A percentile compares a stretch with the other conserved stretches of the same genome.
Conservation (phyloP, 2,113 vertebrate genomes). For the Corythornis cristatus region DNA sequence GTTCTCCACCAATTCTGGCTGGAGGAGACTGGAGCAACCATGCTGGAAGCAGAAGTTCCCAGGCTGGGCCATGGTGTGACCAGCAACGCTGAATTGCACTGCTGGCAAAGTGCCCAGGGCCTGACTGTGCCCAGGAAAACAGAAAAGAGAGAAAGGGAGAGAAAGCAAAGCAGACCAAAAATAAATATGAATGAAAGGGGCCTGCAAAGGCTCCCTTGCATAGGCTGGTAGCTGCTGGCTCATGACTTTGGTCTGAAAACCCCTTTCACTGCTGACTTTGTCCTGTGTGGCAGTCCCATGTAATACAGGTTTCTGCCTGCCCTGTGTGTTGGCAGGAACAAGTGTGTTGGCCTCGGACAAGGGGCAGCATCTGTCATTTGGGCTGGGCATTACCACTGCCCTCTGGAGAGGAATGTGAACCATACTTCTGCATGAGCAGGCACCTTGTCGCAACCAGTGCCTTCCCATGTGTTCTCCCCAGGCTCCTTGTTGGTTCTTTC, state of each 20-base stretch:
- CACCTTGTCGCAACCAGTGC: fast-evolving
- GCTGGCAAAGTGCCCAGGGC: not conserved
- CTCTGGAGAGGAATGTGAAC: not conserved
- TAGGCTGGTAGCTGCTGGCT: not conserved
- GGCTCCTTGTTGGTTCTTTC: not conserved
- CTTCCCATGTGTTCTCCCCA: not conserved
- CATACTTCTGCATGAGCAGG: not conserved
- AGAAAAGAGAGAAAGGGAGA: not conserved
- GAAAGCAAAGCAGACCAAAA: conserved; percentile 16
- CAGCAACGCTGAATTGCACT: not conserved
- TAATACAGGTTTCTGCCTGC: not conserved
- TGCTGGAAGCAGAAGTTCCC: not conserved
- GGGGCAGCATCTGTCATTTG: not conserved
- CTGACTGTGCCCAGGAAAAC: not conserved
- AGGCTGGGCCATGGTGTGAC: not conserved
- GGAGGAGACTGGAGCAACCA: not conserved
- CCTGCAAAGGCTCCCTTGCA: not conserved
- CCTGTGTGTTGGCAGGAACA: not conserved
- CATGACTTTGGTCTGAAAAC: not conserved
- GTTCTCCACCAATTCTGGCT: not conserved
- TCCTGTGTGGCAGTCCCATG: not conserved
- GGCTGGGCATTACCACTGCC: fast-evolving
- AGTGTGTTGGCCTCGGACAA: not conserved
- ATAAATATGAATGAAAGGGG: not conserved
- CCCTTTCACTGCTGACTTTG: not conserved